A percentile compares a stretch with the other conserved stretches of the same genome.
phyloP scores from a whole-genome alignment of 37 sponge, comb jelly and placozoan species.

The Oopsacas minuta region DNA sequence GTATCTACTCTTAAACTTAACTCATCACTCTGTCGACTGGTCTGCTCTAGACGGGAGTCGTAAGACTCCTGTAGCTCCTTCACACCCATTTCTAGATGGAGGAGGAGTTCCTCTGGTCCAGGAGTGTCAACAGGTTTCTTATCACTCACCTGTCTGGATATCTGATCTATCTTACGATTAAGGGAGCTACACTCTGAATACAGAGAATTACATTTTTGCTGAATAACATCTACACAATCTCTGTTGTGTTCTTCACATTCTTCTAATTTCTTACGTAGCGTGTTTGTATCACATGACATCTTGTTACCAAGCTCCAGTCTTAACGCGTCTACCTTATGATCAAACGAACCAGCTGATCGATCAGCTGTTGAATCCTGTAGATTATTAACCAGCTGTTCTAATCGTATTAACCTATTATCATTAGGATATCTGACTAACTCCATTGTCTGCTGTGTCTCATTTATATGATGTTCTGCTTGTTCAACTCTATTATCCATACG shows the following conservation, averaged over 20 bases:
- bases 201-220: slow-evolving; percentile 7
- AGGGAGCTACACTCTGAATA: neutral
- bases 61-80: neutral
- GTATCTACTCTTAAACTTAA: neutral
- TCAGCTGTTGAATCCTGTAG: neutral
- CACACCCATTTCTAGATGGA: neutral
- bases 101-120: neutral
- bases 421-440: neutral
- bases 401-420: neutral
- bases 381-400: neutral
- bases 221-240: neutral
- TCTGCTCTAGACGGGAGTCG: neutral
- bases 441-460: neutral
- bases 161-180: neutral
- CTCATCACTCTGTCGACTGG: neutral
- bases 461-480: neutral
- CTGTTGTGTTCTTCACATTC: neutral
- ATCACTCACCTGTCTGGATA: neutral
- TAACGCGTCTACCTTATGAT: neutral
- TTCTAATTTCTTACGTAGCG: neutral
- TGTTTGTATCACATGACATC: neutral
- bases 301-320: neutral
- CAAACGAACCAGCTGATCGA: neutral
- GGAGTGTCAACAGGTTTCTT: neutral
- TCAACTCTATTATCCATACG: neutral